A percentile compares a stretch with the other conserved stretches of the same genome.
Evolutionary conservation across 2,113 vertebrate species (phyloP).

Genomic region (Alaudala cheleensis): DNA sequence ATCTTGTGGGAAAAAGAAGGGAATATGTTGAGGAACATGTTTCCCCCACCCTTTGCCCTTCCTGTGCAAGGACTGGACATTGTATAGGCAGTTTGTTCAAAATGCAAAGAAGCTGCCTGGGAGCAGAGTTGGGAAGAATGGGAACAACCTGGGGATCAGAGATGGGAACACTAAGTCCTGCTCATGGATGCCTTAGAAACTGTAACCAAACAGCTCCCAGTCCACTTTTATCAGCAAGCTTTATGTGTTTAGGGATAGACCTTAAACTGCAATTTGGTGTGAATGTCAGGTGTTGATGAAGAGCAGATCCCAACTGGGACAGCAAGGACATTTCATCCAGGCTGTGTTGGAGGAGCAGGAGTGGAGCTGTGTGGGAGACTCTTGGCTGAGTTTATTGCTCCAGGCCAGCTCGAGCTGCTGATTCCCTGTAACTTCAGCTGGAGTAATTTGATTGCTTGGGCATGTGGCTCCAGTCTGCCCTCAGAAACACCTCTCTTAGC

Average conservation of each 20-base stretch:
- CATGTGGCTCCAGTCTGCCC: background rate
- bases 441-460: background rate
- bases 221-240: background rate
- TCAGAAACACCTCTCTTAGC: slow-evolving; percentile 7
- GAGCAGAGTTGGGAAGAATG: background rate
- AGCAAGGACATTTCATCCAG: slow-evolving; percentile 33
- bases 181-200: background rate
- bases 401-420: background rate
- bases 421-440: background rate
- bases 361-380: slow-evolving; percentile 7
- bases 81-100: background rate
- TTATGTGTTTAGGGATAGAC: slow-evolving; percentile 1
- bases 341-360: background rate
- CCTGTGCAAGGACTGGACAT: background rate
- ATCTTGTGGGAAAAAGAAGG: background rate
- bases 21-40: background rate
- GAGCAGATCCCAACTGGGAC: slow-evolving; percentile 34
- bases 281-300: slow-evolving; percentile 22
- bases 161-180: background rate
- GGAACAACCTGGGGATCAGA: background rate
- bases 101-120: background rate
- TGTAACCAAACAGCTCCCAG: slow-evolving; percentile 2
- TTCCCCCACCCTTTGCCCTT: background rate
- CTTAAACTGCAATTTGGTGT: background rate
- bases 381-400: background rate